Percentiles rank a stretch among this genome's conserved stretches.
Evolutionary conservation across 2,888 invertebrate species (phyloP).

Genomic region (Eupithecia dodoneata): DNA sequence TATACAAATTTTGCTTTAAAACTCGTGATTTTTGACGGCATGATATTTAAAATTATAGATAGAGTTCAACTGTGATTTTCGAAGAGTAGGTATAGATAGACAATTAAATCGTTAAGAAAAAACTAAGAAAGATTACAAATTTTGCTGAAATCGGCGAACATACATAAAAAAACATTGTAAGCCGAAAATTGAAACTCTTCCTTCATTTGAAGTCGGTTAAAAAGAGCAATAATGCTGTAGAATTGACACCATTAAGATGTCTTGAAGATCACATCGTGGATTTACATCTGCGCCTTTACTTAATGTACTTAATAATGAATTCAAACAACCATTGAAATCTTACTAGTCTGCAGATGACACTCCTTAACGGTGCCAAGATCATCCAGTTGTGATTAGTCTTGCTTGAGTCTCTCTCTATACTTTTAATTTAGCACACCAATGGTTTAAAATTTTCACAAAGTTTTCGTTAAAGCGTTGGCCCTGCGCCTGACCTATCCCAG

Average conservation of each 20-base stretch:
- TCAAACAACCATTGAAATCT: slow-evolving; percentile 38
- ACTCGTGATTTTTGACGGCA: background rate
- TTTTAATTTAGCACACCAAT: background rate
- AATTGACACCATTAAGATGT: background rate
- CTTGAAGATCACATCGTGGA: background rate
- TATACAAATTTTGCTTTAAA: background rate
- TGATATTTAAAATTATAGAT: background rate
- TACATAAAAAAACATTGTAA: too few species aligned
- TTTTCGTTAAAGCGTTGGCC: too few species aligned
- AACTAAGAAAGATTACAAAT: too few species aligned
- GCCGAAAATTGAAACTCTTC: too few species aligned
- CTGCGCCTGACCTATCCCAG: too few species aligned
- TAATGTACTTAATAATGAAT: slow-evolving; percentile 11
- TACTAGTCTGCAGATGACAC: slow-evolving; percentile 51
- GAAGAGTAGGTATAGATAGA: too few species aligned
- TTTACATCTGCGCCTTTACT: background rate
- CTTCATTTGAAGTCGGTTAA: too few species aligned
- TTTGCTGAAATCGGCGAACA: too few species aligned
- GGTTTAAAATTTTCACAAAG: background rate
- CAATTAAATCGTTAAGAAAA: too few species aligned
- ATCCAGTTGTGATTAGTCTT: slow-evolving; percentile 57
- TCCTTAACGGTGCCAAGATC: slow-evolving; percentile 68
- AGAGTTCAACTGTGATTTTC: too few species aligned
- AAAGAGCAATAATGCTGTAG: too few species aligned
- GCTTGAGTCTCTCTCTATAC: background rate